Conservation (phyloP, 1,140 invertebrate species). For the Drosophila funebris region DNA sequence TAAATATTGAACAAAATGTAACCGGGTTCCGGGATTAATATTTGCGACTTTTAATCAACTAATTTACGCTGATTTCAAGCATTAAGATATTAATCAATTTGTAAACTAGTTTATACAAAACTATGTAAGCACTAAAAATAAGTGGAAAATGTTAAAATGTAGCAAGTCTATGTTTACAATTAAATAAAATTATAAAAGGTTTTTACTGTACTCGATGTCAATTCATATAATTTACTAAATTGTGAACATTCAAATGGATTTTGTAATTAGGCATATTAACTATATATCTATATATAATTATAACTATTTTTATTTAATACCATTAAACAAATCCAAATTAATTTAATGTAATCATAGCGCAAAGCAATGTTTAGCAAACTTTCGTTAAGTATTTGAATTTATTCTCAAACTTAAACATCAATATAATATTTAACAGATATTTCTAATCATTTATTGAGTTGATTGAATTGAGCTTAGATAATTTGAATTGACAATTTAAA, state of each 20-base stretch:
- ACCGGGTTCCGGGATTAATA: conserved; percentile 2
- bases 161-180: background rate
- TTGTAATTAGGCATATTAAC: background rate
- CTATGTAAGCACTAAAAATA: background rate
- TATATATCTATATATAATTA: background rate
- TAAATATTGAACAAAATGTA: background rate
- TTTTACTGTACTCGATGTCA: background rate
- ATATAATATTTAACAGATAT: conserved; percentile 15
- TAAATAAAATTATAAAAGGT: background rate
- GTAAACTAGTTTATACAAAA: conserved; percentile 12
- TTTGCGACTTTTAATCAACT: background rate
- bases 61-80: conserved; percentile 4
- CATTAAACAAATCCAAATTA: conserved; percentile 4
- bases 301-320: background rate
- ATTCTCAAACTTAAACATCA: conserved; percentile 31
- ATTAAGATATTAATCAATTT: conserved; percentile 23
- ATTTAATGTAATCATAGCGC: conserved; percentile 5
- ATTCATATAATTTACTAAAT: background rate
- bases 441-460: conserved; percentile 28
- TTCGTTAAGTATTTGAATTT: conserved; percentile 19
- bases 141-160: background rate
- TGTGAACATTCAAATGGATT: conserved; percentile 14
- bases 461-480: conserved; percentile 15
- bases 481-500: conserved; percentile 29
- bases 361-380: conserved; percentile 5